Evolutionary conservation across 1,140 invertebrate genomes (phyloP).

Genomic region (Myzus persicae): DNA sequence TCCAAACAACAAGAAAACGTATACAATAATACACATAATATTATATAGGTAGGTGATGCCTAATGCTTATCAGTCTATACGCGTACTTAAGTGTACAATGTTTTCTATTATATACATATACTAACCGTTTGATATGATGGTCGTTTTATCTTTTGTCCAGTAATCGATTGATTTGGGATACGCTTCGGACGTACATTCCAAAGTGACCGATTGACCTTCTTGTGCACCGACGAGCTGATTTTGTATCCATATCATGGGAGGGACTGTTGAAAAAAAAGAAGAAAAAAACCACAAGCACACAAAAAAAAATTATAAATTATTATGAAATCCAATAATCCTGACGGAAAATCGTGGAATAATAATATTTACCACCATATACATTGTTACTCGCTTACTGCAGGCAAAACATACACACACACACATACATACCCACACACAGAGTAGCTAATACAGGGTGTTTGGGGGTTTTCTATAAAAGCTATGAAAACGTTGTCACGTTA

Average conservation of each 20-base stretch:
- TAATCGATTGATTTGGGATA: constrained; percentile 88
- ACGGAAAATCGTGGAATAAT: not conserved
- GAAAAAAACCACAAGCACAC: not conserved
- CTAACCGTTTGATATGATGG: constrained; percentile 83
- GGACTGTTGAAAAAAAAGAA: constrained; percentile 69
- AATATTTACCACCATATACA: not conserved
- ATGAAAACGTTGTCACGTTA: not conserved
- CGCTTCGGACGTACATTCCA: constrained; percentile 87
- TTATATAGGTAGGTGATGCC: too few relatives aligned
- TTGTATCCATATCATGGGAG: constrained; percentile 84
- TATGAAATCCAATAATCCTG: constrained; percentile 2
- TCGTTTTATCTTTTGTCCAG: constrained; percentile 80
- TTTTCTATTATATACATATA: constrained; percentile 59
- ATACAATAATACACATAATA: not conserved
- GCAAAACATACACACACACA: too few relatives aligned
- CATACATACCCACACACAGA: not conserved
- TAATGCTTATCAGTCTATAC: not conserved
- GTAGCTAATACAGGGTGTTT: not conserved
- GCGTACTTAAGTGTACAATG: not conserved
- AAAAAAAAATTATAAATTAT: constrained; percentile 38
- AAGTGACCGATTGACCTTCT: constrained; percentile 76
- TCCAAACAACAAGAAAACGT: not conserved
- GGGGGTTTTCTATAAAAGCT: not conserved
- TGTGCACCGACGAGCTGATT: constrained; percentile 83
- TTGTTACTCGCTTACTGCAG: too few relatives aligned